Evolutionary conservation across 1,140 invertebrate genomes (phyloP).

Genomic region (Drosophila tropicalis): DNA sequence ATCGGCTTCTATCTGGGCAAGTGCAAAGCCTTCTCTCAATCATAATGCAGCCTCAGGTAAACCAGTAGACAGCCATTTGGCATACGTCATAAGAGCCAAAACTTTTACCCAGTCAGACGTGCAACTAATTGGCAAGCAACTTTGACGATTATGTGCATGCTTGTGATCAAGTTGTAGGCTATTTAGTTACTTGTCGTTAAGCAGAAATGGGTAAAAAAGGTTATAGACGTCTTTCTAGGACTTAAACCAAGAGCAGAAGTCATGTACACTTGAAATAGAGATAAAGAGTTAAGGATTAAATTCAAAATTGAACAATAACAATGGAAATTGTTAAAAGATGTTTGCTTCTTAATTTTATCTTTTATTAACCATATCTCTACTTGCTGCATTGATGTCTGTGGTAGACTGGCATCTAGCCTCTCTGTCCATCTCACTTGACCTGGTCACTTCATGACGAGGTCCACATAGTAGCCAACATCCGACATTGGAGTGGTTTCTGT

Average conservation of each 20-base stretch:
- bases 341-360: neutral
- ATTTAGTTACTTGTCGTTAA: neutral
- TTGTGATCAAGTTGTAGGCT: neutral
- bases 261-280: too few species aligned
- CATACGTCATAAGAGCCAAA: neutral
- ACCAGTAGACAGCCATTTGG: conserved; percentile 1
- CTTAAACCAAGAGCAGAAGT: too few species aligned
- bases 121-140: conserved; percentile 1
- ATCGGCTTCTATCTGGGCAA: conserved; percentile 20
- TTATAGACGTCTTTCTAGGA: too few species aligned
- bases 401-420: conserved; percentile 3
- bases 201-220: too few species aligned
- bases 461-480: neutral
- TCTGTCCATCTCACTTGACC: conserved; percentile 16
- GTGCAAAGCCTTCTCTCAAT: conserved; percentile 5
- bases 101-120: neutral
- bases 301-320: too few species aligned
- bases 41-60: neutral
- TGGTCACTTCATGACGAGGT: conserved; percentile 15
- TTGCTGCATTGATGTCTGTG: conserved; percentile 9
- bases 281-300: too few species aligned
- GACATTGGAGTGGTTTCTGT: conserved; percentile 15
- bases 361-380: neutral
- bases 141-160: neutral
- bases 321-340: too few species aligned